These are phyloP conservation scores for Dryobates pubescens DNA, from an alignment of 2,797 vertebrate species.

Conservation along the genomic window DNA sequence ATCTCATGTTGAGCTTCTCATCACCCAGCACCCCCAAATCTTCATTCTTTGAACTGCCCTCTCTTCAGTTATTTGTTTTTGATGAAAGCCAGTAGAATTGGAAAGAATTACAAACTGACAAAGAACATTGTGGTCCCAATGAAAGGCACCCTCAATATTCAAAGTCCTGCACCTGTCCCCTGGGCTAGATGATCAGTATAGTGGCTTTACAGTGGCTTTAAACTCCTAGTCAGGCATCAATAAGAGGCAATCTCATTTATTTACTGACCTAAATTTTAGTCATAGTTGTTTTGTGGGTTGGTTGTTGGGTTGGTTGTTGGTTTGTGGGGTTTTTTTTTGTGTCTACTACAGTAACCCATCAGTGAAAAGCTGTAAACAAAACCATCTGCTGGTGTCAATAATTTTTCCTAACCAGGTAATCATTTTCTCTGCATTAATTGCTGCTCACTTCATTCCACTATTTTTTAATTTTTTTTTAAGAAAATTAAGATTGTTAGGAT, in stretches of 20 bases:
- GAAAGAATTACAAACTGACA: not conserved
- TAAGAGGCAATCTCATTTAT: not conserved
- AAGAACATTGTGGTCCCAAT: not conserved
- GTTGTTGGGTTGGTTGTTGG: too few species aligned
- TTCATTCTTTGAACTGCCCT: too few species aligned
- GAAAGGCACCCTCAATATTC: not conserved
- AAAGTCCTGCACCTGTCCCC: not conserved
- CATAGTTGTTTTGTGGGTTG: not conserved
- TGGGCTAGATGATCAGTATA: not conserved
- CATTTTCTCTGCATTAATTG: not conserved
- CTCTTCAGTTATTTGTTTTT: too few species aligned
- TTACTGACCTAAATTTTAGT: constrained; percentile 7
- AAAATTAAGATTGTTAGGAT: not conserved
- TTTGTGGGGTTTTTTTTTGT: not conserved
- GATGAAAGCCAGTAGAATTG: not conserved
- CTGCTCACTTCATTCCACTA: not conserved
- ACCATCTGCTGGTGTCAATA: constrained; percentile 42
- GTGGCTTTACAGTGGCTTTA: not conserved
- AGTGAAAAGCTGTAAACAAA: constrained; percentile 38
- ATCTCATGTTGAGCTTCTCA: too few species aligned
- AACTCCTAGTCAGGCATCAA: not conserved
- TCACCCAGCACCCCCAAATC: too few species aligned
- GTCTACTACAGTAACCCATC: not conserved
- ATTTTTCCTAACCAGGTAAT: constrained; percentile 29
- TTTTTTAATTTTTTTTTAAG: not conserved